Conservation (phyloP, 2,113 vertebrate genomes). For the Plotosus lineatus region DNA sequence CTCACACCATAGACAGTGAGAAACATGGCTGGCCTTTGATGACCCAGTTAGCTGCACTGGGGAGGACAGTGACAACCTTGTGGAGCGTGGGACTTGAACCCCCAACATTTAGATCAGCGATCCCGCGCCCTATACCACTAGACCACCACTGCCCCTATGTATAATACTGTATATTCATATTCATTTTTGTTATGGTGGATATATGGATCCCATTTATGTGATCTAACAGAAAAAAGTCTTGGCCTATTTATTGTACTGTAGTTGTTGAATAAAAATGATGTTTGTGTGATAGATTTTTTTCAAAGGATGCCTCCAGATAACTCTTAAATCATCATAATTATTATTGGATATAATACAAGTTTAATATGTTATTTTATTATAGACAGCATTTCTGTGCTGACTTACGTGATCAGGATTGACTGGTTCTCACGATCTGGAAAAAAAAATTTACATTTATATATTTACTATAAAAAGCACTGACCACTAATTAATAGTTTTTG, state of each 20-base stretch:
- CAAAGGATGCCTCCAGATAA: background rate
- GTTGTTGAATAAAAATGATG: background rate
- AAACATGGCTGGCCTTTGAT: too few relatives aligned
- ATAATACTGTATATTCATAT: background rate
- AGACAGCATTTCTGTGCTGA: slow-evolving; percentile 13
- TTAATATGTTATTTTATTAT: background rate
- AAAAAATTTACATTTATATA: background rate
- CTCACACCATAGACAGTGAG: too few relatives aligned
- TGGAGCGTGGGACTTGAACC: too few relatives aligned
- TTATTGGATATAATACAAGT: background rate
- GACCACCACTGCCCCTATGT: too few relatives aligned
- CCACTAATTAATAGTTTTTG: background rate
- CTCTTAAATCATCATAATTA: background rate
- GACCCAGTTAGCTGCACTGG: too few relatives aligned
- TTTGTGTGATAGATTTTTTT: background rate
- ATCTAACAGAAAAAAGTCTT: background rate
- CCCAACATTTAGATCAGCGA: too few relatives aligned
- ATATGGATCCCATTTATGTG: background rate
- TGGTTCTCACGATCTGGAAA: slow-evolving; percentile 78
- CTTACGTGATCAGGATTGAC: slow-evolving; percentile 86
- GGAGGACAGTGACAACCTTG: too few relatives aligned
- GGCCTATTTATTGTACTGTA: background rate
- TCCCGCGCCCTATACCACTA: too few relatives aligned
- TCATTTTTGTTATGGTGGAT: background rate
- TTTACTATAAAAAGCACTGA: slow-evolving; percentile 8